A percentile compares a stretch with the other conserved stretches of the same genome.
These are phyloP conservation scores for Hirtodrosophila confusa DNA, from an alignment of 2,888 invertebrate genomes.

Conservation along the genomic window DNA sequence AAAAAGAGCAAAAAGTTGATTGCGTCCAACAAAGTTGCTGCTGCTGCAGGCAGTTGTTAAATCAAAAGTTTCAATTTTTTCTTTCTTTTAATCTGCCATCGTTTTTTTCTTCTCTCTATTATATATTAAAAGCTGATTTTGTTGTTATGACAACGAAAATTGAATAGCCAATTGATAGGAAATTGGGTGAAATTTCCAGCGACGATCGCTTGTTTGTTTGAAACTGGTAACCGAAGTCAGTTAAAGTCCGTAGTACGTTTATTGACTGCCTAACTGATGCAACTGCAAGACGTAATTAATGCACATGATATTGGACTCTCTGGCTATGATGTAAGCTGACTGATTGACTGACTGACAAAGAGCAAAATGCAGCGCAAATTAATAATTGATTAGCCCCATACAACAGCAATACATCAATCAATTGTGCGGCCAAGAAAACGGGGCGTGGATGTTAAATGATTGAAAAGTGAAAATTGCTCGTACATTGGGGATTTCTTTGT, in stretches of 20 bases:
- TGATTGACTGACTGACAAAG: slow-evolving; percentile 49
- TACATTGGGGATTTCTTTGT: slow-evolving; percentile 33
- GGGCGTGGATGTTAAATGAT: slow-evolving; percentile 63
- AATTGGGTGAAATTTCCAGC: slow-evolving; percentile 68
- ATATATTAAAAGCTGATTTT: slow-evolving; percentile 62
- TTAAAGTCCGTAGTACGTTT: slow-evolving; percentile 46
- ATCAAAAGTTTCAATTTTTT: slow-evolving; percentile 53
- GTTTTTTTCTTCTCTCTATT: slow-evolving; percentile 31
- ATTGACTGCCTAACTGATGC: slow-evolving; percentile 71
- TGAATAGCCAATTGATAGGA: slow-evolving; percentile 68
- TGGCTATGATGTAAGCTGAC: slow-evolving; percentile 62
- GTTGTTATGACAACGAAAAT: slow-evolving; percentile 59
- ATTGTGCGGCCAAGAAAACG: slow-evolving; percentile 23
- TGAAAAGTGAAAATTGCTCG: slow-evolving; percentile 63
- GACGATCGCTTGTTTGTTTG: slow-evolving; percentile 1
- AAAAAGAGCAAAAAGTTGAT: slow-evolving; percentile 45
- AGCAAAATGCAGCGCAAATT: slow-evolving; percentile 50
- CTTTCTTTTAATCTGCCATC: slow-evolving; percentile 30
- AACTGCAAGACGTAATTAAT: slow-evolving; percentile 66
- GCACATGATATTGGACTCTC: slow-evolving; percentile 60
- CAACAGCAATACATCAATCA: slow-evolving; percentile 59
- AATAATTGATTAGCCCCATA: slow-evolving; percentile 65
- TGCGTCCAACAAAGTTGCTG: slow-evolving; percentile 32
- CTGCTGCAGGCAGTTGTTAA: slow-evolving; percentile 71
- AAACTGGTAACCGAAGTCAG: slow-evolving; percentile 22